A percentile compares a stretch with the other conserved stretches of the same genome.
phyloP scores from a whole-genome alignment of 2,888 invertebrate genomes.

The Tillus elongatus region DNA sequence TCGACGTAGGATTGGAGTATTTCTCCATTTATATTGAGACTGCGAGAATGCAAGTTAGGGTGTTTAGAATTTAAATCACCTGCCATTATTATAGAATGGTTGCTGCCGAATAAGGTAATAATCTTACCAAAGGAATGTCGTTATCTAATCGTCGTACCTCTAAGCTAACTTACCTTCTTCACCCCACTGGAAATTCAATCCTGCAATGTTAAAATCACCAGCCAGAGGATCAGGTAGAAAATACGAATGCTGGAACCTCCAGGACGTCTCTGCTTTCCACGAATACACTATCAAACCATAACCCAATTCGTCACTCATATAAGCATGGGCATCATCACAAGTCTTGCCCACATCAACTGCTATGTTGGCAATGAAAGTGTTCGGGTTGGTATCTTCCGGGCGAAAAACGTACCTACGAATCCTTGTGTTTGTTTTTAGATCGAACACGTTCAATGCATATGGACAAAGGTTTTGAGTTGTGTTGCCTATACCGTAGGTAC shows the following conservation, averaged over 20 bases:
- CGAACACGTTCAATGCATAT: slow-evolving; percentile 68
- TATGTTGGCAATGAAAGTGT: slow-evolving; percentile 79
- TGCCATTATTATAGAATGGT: too few relatives aligned
- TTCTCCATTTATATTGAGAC: too few relatives aligned
- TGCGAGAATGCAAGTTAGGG: too few relatives aligned
- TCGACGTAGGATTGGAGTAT: too few relatives aligned
- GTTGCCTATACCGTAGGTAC: slow-evolving; percentile 70
- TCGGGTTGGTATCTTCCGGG: slow-evolving; percentile 62
- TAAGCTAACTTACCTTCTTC: slow-evolving; percentile 45
- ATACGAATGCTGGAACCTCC: slow-evolving; percentile 70
- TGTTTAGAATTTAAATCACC: too few relatives aligned
- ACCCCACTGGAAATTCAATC: slow-evolving; percentile 78
- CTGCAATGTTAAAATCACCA: slow-evolving; percentile 70
- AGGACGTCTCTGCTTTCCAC: slow-evolving; percentile 65
- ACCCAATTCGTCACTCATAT: slow-evolving; percentile 73
- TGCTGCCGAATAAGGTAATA: too few relatives aligned
- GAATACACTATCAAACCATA: slow-evolving; percentile 75
- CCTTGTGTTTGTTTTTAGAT: slow-evolving; percentile 61
- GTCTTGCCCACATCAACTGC: slow-evolving; percentile 67
- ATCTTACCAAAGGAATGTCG: too few relatives aligned
- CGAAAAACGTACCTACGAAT: slow-evolving; percentile 59
- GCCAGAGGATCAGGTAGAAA: slow-evolving; percentile 74
- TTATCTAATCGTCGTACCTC: too few relatives aligned
- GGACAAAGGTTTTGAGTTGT: slow-evolving; percentile 71
- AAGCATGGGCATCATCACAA: slow-evolving; percentile 70